phyloP scores from a whole-genome alignment of 2,888 invertebrate species.

The Clanis bilineata region DNA sequence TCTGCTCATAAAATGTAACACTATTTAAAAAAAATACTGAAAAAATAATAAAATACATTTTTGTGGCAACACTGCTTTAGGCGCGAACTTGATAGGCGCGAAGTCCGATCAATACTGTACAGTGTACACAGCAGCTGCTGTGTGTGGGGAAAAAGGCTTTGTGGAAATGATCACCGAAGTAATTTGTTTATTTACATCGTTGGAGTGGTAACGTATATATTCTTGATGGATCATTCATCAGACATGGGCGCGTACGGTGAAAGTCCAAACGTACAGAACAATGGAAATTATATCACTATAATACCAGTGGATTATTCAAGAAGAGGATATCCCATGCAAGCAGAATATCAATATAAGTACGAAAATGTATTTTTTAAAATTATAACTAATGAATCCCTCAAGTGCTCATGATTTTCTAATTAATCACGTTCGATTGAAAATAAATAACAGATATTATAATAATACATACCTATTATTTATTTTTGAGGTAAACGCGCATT shows the following conservation, averaged over 20 bases:
- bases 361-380: conserved; percentile 21
- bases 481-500: no score
- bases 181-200: background rate
- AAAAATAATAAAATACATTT: background rate
- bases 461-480: no score
- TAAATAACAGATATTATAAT: no score
- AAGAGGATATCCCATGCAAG: conserved; percentile 79
- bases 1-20: no score
- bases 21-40: no score
- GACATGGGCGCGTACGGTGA: conserved; percentile 77
- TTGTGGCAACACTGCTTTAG: conserved; percentile 40
- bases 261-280: conserved; percentile 73
- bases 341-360: conserved; percentile 83
- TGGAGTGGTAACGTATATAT: background rate
- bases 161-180: background rate
- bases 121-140: conserved; percentile 28
- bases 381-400: no score
- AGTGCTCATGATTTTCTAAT: no score
- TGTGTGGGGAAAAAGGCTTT: conserved; percentile 14
- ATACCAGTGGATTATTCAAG: conserved; percentile 83
- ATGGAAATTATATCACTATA: conserved; percentile 82
- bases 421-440: no score
- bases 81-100: conserved; percentile 66
- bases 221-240: conserved; percentile 71
- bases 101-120: conserved; percentile 64